These are phyloP conservation scores for Cephus sareptanus DNA, from an alignment of 2,888 invertebrate species.

Conservation along the genomic window DNA sequence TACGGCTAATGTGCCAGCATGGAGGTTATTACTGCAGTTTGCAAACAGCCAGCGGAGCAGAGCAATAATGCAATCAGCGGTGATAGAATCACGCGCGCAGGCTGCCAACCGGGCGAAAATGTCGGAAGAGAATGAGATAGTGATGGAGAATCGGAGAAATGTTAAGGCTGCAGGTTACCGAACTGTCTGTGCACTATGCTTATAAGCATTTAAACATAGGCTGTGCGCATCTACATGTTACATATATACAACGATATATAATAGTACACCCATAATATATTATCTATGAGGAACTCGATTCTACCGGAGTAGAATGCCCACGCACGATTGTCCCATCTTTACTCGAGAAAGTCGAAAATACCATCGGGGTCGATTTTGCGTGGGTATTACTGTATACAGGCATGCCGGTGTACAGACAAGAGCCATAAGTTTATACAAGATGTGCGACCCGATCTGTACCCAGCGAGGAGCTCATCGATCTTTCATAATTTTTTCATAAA, in stretches of 20 bases:
- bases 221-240: not conserved
- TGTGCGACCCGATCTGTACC: not conserved
- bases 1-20: slow-evolving; percentile 35
- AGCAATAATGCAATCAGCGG: slow-evolving; percentile 39
- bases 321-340: not conserved
- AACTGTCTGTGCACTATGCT: not conserved
- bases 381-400: not conserved
- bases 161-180: not conserved
- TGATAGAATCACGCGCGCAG: slow-evolving; percentile 36
- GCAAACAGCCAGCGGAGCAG: slow-evolving; percentile 39
- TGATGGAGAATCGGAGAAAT: not conserved
- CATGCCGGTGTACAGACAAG: not conserved
- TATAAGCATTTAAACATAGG: not conserved
- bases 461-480: not conserved
- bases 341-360: not conserved
- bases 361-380: not conserved
- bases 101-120: slow-evolving; percentile 15
- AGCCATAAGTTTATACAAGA: not conserved
- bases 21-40: slow-evolving; percentile 46
- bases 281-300: not conserved
- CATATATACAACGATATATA: not conserved
- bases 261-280: not conserved
- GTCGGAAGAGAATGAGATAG: not conserved
- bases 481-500: not conserved
- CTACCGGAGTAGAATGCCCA: not conserved